These are phyloP conservation scores for Automeris io DNA, from an alignment of 2,888 invertebrate species.

Conservation along the genomic window DNA sequence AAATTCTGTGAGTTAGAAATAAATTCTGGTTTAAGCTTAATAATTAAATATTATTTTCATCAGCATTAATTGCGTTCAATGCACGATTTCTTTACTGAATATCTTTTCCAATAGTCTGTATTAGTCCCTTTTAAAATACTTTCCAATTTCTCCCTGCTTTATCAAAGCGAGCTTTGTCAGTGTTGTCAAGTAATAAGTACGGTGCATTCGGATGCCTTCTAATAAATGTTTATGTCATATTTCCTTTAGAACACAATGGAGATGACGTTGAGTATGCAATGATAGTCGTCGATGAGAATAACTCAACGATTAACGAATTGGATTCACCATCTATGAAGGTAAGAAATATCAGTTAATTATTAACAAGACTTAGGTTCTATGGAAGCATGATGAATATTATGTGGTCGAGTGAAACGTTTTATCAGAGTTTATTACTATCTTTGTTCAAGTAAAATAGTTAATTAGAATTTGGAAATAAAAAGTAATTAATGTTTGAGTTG, in stretches of 20 bases:
- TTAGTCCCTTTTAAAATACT: neutral
- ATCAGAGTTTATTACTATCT: neutral
- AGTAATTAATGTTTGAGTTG: neutral
- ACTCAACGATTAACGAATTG: slow-evolving; percentile 88
- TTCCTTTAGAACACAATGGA: slow-evolving; percentile 70
- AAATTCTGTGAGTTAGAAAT: neutral
- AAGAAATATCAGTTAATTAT: slow-evolving; percentile 21
- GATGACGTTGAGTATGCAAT: slow-evolving; percentile 93
- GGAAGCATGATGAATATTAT: slow-evolving; percentile 7
- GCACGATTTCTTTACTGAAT: neutral
- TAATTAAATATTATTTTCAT: neutral
- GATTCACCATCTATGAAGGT: slow-evolving; percentile 93
- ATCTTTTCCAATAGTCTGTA: neutral
- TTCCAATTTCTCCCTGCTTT: slow-evolving; percentile 34
- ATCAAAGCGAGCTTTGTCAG: slow-evolving; percentile 59
- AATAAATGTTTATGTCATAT: slow-evolving; percentile 16
- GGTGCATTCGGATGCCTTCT: neutral
- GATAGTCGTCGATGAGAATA: slow-evolving; percentile 92
- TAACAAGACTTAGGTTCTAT: neutral
- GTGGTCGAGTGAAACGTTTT: neutral
- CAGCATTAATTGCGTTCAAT: too few species aligned
- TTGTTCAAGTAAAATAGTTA: neutral
- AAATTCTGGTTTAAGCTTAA: too few species aligned
- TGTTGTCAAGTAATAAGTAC: slow-evolving; percentile 35
- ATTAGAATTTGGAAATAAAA: too few species aligned